Evolutionary conservation across 2,113 vertebrate genomes (phyloP).

Genomic region (Merops nubicus): DNA sequence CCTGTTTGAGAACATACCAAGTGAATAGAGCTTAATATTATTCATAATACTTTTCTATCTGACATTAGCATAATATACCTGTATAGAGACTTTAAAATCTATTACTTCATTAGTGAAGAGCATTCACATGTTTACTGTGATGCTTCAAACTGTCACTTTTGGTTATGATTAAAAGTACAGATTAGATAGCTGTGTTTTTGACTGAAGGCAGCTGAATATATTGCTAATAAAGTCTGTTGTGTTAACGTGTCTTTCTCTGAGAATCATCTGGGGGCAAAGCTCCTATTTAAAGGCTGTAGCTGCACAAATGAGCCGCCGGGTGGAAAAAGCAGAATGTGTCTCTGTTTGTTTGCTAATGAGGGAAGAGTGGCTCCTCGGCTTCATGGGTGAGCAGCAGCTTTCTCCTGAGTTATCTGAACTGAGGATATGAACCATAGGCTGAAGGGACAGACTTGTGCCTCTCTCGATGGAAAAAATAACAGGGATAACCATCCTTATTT

Average conservation of each 20-base stretch:
- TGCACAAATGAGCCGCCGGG: not conserved
- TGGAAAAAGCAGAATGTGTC: not conserved
- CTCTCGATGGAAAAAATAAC: not conserved
- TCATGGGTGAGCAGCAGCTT: not conserved
- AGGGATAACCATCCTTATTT: not conserved
- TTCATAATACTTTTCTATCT: conserved; percentile 1
- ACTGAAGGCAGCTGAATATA: not conserved
- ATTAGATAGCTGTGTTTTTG: not conserved
- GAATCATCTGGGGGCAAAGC: not conserved
- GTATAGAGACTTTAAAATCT: not conserved
- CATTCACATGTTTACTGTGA: not conserved
- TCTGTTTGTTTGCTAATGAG: not conserved
- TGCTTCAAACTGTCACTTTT: not conserved
- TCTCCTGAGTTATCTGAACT: not conserved
- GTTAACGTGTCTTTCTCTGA: not conserved
- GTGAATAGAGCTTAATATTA: conserved; percentile 29
- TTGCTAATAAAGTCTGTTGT: not conserved
- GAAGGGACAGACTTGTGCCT: not conserved
- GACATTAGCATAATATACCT: conserved; percentile 19
- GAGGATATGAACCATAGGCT: not conserved
- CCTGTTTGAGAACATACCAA: not conserved
- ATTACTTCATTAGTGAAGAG: not conserved
- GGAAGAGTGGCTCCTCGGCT: not conserved
- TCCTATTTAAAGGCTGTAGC: not conserved
- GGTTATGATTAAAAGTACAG: not conserved